Base-by-base conservation (phyloP, 2,113 vertebrate species). In the Pseudopipra pipra region DNA sequence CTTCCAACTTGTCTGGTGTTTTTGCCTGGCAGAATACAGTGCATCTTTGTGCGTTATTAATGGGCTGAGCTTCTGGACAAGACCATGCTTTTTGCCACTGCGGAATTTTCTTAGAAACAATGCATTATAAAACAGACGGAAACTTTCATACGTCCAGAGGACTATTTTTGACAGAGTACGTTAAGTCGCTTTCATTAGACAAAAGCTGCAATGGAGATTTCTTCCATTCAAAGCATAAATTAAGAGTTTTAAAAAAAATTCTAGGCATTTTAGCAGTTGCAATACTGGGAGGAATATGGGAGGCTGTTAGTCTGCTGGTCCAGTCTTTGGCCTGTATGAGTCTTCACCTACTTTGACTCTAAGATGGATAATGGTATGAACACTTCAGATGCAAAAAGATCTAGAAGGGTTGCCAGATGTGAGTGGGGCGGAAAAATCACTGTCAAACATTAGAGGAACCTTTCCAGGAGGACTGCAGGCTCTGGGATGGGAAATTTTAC, bases 11-110 rank as follows among this genome's bases (percentile, higher is more conserved):
- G 85, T 87, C 93, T 97, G 78, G 30, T 92, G 90, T 93, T 95
- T 97, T 98, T 97, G 97, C 97, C 95, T 96, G 92, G 95, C 65
- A 81, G 87, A 96, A 75, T 89, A 97, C 52, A 96, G 94, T 94
- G 92, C 93, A 95, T 97, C 94, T 96, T 98, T 98, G 95, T 97
- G 33, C 27, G 65, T 89, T 96, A 87, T 97, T 98, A 98, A 97
- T 96, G 93, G 93, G 88, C 96, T 89, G 68, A 92, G 95, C 78
- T 97, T 95, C 91, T 95, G 89, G 84, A 94, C 67, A 90, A 85
- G 44, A 78, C 83, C 77, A 62, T 87, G 79, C 16, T 93, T 93
- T 97, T 82, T 96, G 72, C 70, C 46, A 83, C 62, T 62, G 30
- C 44, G 92, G 71, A 88, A 73, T 63, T 77, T 95, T 90, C 71